Percentiles rank a stretch among this genome's conserved stretches.
phyloP scores from a whole-genome alignment of 1,140 invertebrate species.

The Hypothenemus hampei region DNA sequence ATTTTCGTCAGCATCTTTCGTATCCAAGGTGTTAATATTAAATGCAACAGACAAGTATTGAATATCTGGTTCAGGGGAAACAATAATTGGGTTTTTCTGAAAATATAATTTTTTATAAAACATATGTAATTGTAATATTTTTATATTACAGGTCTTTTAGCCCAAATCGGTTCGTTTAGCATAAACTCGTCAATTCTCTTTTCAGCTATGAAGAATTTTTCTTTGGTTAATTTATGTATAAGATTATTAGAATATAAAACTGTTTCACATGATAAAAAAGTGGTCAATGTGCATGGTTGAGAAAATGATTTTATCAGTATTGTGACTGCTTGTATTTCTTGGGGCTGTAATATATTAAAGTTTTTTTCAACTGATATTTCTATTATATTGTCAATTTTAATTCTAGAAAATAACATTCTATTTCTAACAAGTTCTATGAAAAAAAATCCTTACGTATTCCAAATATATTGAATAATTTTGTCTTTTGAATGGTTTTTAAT shows the following conservation, averaged over 20 bases:
- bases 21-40: slow-evolving; percentile 5
- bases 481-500: slow-evolving; percentile 11
- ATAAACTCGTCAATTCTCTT: slow-evolving; percentile 15
- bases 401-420: not conserved
- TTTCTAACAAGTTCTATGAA: not conserved
- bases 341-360: slow-evolving; percentile 11
- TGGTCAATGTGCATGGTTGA: slow-evolving; percentile 4
- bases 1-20: slow-evolving; percentile 7
- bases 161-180: not conserved
- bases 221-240: slow-evolving; percentile 8
- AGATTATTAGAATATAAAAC: slow-evolving; percentile 1
- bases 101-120: not conserved
- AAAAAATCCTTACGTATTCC: not conserved
- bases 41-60: not conserved
- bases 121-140: too few relatives aligned
- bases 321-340: slow-evolving; percentile 17
- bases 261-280: slow-evolving; percentile 13
- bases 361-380: slow-evolving; percentile 8
- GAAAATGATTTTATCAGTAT: slow-evolving; percentile 8
- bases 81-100: slow-evolving; percentile 11
- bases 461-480: slow-evolving; percentile 16
- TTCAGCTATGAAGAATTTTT: slow-evolving; percentile 1
- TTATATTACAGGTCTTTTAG: slow-evolving; percentile 11
- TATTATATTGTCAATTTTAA: slow-evolving; percentile 9
- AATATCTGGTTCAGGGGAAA: slow-evolving; percentile 1